These are phyloP conservation scores for Struthio camelus DNA, from an alignment of 2,113 vertebrate genomes.

Conservation along the genomic window DNA sequence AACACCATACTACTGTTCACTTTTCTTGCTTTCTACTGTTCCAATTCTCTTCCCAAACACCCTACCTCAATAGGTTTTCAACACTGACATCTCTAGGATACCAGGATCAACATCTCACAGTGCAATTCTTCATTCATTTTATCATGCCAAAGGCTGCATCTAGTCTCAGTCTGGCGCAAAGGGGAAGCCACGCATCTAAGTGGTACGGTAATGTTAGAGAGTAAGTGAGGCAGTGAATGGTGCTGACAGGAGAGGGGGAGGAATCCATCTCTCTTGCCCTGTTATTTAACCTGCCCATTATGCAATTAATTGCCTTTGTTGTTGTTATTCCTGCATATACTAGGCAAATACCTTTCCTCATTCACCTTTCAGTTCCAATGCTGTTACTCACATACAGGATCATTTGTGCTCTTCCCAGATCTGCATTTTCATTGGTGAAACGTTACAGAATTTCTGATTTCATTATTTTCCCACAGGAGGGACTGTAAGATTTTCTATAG, in stretches of 20 bases:
- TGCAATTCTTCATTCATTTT: background rate
- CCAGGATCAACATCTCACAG: rapidly evolving
- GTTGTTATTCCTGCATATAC: background rate
- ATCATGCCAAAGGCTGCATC: background rate
- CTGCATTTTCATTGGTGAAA: background rate
- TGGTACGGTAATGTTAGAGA: background rate
- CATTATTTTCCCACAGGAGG: background rate
- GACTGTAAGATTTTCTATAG: background rate
- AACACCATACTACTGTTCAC: background rate
- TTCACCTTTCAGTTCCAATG: background rate
- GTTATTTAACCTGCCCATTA: background rate
- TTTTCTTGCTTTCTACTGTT: background rate
- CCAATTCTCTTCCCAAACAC: background rate
- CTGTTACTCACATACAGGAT: background rate
- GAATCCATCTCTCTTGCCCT: background rate
- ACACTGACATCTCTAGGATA: background rate
- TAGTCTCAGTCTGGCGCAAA: background rate
- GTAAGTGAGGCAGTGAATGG: background rate
- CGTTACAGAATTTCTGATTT: background rate
- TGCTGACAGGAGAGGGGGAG: background rate
- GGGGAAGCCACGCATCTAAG: background rate
- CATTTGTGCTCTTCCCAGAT: background rate
- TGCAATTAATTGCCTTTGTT: background rate
- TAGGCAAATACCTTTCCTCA: background rate
- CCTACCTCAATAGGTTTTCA: background rate